Evolutionary conservation across 1,140 invertebrate genomes (phyloP).

Genomic region (Pectinophora gossypiella): DNA sequence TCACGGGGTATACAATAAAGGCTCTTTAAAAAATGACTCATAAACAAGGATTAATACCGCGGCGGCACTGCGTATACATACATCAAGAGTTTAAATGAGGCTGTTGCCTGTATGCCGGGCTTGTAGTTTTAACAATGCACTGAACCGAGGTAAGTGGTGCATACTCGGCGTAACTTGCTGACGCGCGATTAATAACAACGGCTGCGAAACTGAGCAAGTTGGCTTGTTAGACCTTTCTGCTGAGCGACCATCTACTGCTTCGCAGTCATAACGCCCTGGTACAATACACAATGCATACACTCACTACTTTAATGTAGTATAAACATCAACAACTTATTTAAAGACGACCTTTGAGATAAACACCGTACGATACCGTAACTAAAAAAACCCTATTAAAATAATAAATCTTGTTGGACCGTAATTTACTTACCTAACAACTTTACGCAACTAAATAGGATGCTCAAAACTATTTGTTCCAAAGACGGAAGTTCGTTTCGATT

Average conservation of each 20-base stretch:
- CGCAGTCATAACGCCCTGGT: slow-evolving; percentile 7
- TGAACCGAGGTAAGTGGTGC: slow-evolving; percentile 28
- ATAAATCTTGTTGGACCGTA: no score
- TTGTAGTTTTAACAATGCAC: slow-evolving; percentile 15
- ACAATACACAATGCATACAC: no score
- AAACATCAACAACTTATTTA: no score
- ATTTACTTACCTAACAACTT: no score
- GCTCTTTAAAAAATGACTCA: slow-evolving; percentile 1
- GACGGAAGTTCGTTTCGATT: slow-evolving; percentile 20
- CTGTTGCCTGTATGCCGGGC: not conserved
- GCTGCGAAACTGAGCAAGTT: slow-evolving; percentile 46
- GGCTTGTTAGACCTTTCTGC: slow-evolving; percentile 55
- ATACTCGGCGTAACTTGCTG: slow-evolving; percentile 37
- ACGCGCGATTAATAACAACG: slow-evolving; percentile 52
- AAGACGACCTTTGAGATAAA: no score
- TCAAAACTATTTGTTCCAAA: not conserved
- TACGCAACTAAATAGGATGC: not conserved
- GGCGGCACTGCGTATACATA: slow-evolving; percentile 1
- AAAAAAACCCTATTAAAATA: no score
- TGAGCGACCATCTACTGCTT: slow-evolving; percentile 24
- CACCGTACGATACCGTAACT: no score
- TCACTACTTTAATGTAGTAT: no score
- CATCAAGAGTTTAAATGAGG: not conserved
- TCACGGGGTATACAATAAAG: not conserved
- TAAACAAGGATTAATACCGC: not conserved